Conservation (phyloP, 2,888 invertebrate species). For the Stenotaenia linearis region DNA sequence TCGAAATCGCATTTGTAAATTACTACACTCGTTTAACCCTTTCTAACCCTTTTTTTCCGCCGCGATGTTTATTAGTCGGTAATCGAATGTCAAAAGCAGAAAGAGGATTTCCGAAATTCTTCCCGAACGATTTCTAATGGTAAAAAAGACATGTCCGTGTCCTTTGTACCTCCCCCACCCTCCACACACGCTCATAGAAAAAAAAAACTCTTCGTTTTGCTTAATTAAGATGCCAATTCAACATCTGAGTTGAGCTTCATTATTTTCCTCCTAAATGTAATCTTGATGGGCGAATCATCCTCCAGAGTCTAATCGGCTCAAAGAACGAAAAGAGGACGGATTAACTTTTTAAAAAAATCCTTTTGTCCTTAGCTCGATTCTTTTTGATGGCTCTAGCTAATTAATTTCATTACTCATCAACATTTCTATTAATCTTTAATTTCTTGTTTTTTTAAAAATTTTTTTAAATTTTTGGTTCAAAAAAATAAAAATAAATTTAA, state of each 20-base stretch:
- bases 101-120: not conserved
- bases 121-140: not conserved
- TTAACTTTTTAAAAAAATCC: not conserved
- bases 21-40: not conserved
- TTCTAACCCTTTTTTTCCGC: not conserved
- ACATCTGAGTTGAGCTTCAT: slow-evolving; percentile 4
- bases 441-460: too few species aligned
- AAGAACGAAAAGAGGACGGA: not conserved
- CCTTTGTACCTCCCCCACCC: not conserved
- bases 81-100: not conserved
- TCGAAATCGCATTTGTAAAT: too few species aligned
- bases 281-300: not conserved
- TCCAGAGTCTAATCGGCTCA: not conserved
- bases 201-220: not conserved
- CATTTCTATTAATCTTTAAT: not conserved
- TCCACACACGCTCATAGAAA: not conserved
- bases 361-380: not conserved
- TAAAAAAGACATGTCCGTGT: not conserved
- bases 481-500: too few species aligned
- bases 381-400: not conserved
- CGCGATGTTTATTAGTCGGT: not conserved
- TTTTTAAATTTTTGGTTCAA: too few species aligned
- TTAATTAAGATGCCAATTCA: slow-evolving; percentile 8
- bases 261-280: not conserved
- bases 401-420: not conserved